Conservation (phyloP, 2,797 vertebrate species). For the Sebastes hubbsi region DNA sequence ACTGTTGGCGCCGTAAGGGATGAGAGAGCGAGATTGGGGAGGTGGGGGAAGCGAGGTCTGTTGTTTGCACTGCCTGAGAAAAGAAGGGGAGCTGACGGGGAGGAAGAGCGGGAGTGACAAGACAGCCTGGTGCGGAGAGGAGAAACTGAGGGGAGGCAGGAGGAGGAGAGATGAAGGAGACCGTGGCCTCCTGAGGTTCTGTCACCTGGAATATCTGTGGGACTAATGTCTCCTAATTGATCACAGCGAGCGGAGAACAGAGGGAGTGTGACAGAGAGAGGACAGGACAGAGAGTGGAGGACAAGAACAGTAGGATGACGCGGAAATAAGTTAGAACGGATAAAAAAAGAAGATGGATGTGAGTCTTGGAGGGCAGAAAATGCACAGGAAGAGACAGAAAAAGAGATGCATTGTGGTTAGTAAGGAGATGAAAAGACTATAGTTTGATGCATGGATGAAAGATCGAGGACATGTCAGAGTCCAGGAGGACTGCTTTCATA, state of each 20-base stretch:
- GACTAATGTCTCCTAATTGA: conserved; percentile 83
- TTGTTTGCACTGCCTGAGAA: conserved; percentile 42
- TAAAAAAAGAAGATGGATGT: conserved; percentile 19
- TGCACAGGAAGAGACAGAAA: background rate
- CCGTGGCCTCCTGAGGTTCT: conserved; percentile 65
- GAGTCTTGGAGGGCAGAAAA: conserved; percentile 24
- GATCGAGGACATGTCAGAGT: conserved; percentile 57
- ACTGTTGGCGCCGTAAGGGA: conserved; percentile 49
- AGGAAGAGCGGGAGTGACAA: conserved; percentile 51
- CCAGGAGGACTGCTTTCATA: conserved; percentile 53
- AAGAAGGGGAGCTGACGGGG: conserved; percentile 8
- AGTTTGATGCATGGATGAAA: conserved; percentile 45
- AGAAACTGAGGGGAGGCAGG: conserved; percentile 50
- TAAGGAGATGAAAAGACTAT: conserved; percentile 15
- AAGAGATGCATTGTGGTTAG: conserved; percentile 9
- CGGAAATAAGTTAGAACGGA: conserved; percentile 33
- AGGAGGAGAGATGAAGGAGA: conserved; percentile 68
- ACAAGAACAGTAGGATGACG: conserved; percentile 32
- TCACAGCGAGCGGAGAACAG: conserved; percentile 68
- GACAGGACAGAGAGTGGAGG: conserved; percentile 60
- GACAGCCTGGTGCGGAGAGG: conserved; percentile 62
- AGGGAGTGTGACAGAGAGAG: conserved; percentile 64
- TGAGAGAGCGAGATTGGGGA: conserved; percentile 27
- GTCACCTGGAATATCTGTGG: conserved; percentile 78
- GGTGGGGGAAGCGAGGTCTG: conserved; percentile 7